Conservation (phyloP, 1,140 invertebrate genomes). For the Zophobas morio region DNA sequence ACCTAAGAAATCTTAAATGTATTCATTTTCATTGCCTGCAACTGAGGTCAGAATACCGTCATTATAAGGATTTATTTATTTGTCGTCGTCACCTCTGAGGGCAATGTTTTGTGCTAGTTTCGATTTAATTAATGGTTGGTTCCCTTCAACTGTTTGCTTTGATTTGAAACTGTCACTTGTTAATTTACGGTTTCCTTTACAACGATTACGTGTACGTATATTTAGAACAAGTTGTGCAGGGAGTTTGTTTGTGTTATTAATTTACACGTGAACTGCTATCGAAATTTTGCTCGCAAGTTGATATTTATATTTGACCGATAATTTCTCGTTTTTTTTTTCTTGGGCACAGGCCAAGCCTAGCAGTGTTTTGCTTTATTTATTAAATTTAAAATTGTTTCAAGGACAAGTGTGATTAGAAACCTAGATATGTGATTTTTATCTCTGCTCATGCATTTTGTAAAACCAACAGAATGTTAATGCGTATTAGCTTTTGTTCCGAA, state of each 20-base stretch:
- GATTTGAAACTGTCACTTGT: conserved; percentile 7
- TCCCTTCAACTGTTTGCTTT: conserved; percentile 1
- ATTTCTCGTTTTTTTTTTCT: not conserved
- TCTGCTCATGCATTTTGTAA: too few species aligned
- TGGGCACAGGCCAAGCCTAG: not conserved
- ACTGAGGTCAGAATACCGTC: not conserved
- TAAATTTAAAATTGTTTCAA: conserved; percentile 4
- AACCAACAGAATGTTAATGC: too few species aligned
- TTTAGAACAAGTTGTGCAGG: conserved; percentile 1
- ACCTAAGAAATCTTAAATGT: too few species aligned
- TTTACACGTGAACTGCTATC: not conserved
- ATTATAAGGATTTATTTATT: not conserved
- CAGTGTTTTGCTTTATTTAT: not conserved
- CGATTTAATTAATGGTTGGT: not conserved
- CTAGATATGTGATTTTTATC: not conserved
- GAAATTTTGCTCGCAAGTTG: not conserved
- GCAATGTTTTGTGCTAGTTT: conserved; percentile 9
- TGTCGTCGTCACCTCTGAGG: conserved; percentile 6
- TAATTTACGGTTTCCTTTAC: conserved; percentile 10
- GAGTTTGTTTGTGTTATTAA: not conserved
- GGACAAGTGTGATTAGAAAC: not conserved
- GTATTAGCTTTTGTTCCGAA: too few species aligned
- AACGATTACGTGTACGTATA: conserved; percentile 3
- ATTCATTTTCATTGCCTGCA: not conserved
- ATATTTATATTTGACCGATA: not conserved